Base-by-base conservation (phyloP, 2,888 invertebrate genomes). In the Leptopilina drosophilae region DNA sequence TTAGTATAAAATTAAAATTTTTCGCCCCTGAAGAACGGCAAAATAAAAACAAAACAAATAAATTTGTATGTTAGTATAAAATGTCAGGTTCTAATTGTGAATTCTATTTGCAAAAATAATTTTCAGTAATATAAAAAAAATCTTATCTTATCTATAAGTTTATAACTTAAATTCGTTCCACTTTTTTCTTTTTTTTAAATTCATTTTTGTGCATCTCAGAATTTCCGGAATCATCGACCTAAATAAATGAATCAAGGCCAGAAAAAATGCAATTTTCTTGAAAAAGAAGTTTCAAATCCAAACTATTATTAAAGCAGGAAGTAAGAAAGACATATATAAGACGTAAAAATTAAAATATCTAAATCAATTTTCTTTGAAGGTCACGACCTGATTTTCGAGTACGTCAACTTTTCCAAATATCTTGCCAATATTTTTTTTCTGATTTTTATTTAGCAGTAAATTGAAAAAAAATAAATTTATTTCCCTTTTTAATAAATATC, bases 361-460 rank as follows among this genome's bases (percentile, higher is more conserved):
- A 73, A 59, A 33, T n/a, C 56, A 73, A 69, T 56, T 73, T 73
- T n/a, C 14, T 14, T 73, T 73, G 73, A 73, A 73, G 73, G 73
- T 73, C 73, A 40, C 53, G 73, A 56, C 73, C 73, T 73, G 56
- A 5, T 73, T 56, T 73, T 20, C n/a, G n/a, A 59, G 33, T 56
- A 73, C 33, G 15, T 49, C 20, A 3, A 14, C 0, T 33, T 56
- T 56, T 11, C 33, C 40, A 14, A 40, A 26, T 8, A 56, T 73
- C 53, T 59, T 6, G n/a, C 9, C 8, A 14, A 56, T 33, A 33
- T 4, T 49, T 49, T 49, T 49, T 49, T 49, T 42, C 42, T 56
- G 11, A 56, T 59, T 59, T 59, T 6, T 15, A n/a, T 12, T 59
- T 15, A 12, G n/a, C n/a, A 12, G 9, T 11, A 9, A 49, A 49